Evolutionary conservation across 2,797 vertebrate genomes (phyloP), one percentile per base, ranked within the genome.

Genomic region (Onychomys torridus): DNA sequence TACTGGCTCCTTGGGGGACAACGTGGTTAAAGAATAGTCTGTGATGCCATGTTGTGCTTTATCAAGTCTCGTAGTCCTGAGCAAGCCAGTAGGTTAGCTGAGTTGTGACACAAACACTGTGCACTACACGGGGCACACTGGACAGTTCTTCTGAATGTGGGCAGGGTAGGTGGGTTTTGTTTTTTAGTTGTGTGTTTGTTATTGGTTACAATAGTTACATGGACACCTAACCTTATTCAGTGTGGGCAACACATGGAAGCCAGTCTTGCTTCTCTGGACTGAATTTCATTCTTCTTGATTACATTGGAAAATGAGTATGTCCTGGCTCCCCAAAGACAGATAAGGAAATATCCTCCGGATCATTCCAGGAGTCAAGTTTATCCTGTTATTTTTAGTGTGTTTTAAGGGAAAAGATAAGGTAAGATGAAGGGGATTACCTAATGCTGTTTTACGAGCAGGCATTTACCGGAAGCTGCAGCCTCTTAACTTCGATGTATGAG

Each of bases 1-100:
- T 65, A 75, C 86, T 81, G 82, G 71, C 86, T 90, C 95, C 97
- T 92, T 69, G 29, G 77, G 91, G 96, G 61, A 96, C 90, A 90
- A 3, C 76, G 89, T 90, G 82, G 85, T 89, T 90, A 95, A 90
- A 95, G 95, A 96, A 93, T 95, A 95, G 85, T 17, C n/a, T 93
- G 88, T 52, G 91, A 27, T 81, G 40, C 65, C 86, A 17, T 16
- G 37, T 10, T 95, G 77, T 96, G 84, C 87, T 92, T 73, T 84
- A 63, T 49, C 75, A 63, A 52, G 86, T 69, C 5, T 83, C 93
- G 88, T 65, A 69, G 43, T 46, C 67, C 90, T 57, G 52, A 88
- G 86, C 17, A 76, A 93, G 73, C 93, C 94, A 95, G 87, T 52
- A 37, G 55, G 75, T 40, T 0, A 1, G 32, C 65, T 78, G 93